These are phyloP conservation scores for Mythimna pallens DNA, from an alignment of 2,888 invertebrate species.

Conservation along the genomic window DNA sequence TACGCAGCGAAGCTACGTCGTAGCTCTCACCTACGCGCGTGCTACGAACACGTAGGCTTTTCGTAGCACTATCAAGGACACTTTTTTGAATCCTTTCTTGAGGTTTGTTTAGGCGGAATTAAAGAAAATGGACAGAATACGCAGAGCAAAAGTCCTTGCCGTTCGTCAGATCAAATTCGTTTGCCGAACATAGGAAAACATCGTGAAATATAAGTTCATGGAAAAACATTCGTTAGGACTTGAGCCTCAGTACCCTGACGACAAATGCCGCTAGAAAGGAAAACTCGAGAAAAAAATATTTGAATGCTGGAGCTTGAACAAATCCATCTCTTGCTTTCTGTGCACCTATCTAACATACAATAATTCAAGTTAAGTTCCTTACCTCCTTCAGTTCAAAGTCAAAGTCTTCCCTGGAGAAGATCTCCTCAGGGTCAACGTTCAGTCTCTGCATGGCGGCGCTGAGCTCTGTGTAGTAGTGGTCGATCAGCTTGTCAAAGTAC, in stretches of 20 bases:
- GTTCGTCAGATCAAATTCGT: no score
- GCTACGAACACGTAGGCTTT: neutral
- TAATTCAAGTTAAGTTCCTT: neutral
- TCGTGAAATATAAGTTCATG: no score
- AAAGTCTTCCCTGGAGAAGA: slow-evolving; percentile 74
- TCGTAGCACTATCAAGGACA: neutral
- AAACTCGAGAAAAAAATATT: no score
- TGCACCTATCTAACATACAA: neutral
- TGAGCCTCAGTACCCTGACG: no score
- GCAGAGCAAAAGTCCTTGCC: no score
- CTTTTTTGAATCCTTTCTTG: neutral
- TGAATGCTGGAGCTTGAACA: no score
- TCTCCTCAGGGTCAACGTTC: slow-evolving; percentile 68
- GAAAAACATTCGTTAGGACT: no score
- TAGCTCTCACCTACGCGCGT: neutral
- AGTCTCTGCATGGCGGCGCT: slow-evolving; percentile 67
- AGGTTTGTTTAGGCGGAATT: no score
- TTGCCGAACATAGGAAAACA: no score
- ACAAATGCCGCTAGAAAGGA: no score
- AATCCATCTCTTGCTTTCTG: no score
- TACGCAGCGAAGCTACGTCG: neutral
- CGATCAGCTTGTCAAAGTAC: slow-evolving; percentile 66
- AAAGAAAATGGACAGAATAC: no score
- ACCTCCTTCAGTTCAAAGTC: slow-evolving; percentile 74
- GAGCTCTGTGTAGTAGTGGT: slow-evolving; percentile 72